These are phyloP conservation scores for Nomada goodeniana DNA, from an alignment of 2,888 invertebrate genomes.

Conservation along the genomic window DNA sequence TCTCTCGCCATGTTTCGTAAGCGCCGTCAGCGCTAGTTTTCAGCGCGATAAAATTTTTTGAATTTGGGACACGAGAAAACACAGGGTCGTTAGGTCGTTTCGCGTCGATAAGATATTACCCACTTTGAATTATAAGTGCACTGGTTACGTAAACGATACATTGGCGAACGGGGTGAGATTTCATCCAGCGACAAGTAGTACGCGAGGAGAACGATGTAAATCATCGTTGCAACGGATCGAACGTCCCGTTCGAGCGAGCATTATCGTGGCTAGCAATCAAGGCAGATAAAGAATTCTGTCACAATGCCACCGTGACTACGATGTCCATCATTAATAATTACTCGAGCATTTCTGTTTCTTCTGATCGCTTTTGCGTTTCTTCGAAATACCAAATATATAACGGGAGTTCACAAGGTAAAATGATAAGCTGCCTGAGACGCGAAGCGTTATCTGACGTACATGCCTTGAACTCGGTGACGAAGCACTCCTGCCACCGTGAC, in stretches of 20 bases:
- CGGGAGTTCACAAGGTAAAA: slow-evolving; percentile 15
- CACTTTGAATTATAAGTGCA: slow-evolving; percentile 68
- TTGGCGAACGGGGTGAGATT: slow-evolving; percentile 42
- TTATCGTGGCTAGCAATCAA: slow-evolving; percentile 42
- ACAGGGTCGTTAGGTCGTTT: slow-evolving; percentile 74
- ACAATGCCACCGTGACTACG: slow-evolving; percentile 18
- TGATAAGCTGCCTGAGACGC: slow-evolving; percentile 14
- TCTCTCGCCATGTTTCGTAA: slow-evolving; percentile 66
- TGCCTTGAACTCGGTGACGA: slow-evolving; percentile 60
- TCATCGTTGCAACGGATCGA: slow-evolving; percentile 26
- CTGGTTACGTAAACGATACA: slow-evolving; percentile 69
- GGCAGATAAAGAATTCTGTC: slow-evolving; percentile 46
- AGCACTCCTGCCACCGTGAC: slow-evolving; percentile 31
- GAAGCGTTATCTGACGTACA: slow-evolving; percentile 42
- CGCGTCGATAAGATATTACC: slow-evolving; percentile 74
- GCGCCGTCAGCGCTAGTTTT: slow-evolving; percentile 27
- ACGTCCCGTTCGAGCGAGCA: slow-evolving; percentile 1
- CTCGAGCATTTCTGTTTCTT: slow-evolving; percentile 10
- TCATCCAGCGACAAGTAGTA: slow-evolving; percentile 25
- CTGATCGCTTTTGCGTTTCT: slow-evolving; percentile 9
- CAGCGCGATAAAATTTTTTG: slow-evolving; percentile 71
- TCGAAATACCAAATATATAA: slow-evolving; percentile 17
- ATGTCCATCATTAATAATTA: slow-evolving; percentile 26
- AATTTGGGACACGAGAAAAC: slow-evolving; percentile 75
- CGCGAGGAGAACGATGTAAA: slow-evolving; percentile 39